Base-by-base conservation (phyloP, 2,888 invertebrate species). In the Stratiomys singularior region DNA sequence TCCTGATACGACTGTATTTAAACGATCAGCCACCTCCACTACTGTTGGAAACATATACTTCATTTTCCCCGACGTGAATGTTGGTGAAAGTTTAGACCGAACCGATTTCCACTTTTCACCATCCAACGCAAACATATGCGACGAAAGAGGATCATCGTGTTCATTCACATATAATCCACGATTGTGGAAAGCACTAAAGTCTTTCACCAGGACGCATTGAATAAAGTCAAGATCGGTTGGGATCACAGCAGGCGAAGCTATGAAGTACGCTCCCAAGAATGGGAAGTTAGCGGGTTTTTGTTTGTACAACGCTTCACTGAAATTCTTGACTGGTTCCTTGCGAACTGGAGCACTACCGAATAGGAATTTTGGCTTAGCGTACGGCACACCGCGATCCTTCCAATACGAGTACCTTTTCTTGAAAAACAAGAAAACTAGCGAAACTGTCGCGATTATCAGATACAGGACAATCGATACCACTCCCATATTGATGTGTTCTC, bases 61-160 rank as follows among this genome's bases (percentile, higher is more conserved):
- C 37, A 37, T 37, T 37, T 37, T 37, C 5, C 37, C 37, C 9
- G 37, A 37, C 9, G 37, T 37, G 37, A 37, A 37, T 37, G 37
- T 37, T 5, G 87, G 86, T 1, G 86, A 85, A 63, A 88, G 77
- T 47, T 86, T 86, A 0, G 82, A 78, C 46, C 88, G 81, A 46
- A 88, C 80, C 18, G 83, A 81, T 79, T 84, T 87, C 88, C 88
- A 88, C 64, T 84, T 83, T 11, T 83, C 80, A 4, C 85, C 86
- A 1, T 82, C 82, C 30, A 83, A 58, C 18, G 81, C 76, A 72
- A 84, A 81, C 63, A 85, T 79, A 80, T 84, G 82, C 0, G 80
- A 83, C 0, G 81, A 78, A 9, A 85, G 28, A 4, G 85, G 85
- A 71, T 84, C 84, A 18, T 80, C 77, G 28, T 82, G 80, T 47